Percentiles rank a stretch among this genome's conserved stretches.
Evolutionary conservation across 2,888 invertebrate genomes (phyloP).

Genomic region (Dryocosmus kuriphilus): DNA sequence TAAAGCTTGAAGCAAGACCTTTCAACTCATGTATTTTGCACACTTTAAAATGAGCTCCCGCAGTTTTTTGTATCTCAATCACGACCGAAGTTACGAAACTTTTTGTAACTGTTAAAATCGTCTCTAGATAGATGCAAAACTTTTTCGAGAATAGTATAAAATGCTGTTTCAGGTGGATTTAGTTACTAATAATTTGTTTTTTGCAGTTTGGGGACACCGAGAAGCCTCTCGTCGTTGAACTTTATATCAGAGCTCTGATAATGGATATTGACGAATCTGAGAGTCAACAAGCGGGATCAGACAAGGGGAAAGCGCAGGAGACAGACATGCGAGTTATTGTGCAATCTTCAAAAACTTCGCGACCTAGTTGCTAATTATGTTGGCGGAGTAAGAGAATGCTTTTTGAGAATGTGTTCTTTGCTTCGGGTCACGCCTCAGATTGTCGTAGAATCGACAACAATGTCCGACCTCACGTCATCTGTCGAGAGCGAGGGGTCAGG

Average conservation of each 20-base stretch:
- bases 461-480: slow-evolving; percentile 63
- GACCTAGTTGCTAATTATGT: slow-evolving; percentile 80
- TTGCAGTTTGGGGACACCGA: slow-evolving; percentile 80
- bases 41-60: no score
- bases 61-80: no score
- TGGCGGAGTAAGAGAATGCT: slow-evolving; percentile 84
- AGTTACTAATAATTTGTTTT: neutral
- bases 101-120: no score
- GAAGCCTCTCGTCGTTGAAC: slow-evolving; percentile 84
- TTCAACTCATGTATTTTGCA: no score
- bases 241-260: slow-evolving; percentile 86
- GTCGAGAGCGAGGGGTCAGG: slow-evolving; percentile 56
- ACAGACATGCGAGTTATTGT: slow-evolving; percentile 80
- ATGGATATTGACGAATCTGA: slow-evolving; percentile 88
- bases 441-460: slow-evolving; percentile 38
- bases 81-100: no score
- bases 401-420: slow-evolving; percentile 87
- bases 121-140: neutral
- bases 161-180: no score
- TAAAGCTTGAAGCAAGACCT: no score
- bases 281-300: slow-evolving; percentile 81
- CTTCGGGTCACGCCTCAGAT: slow-evolving; percentile 58
- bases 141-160: neutral
- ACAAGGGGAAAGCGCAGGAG: slow-evolving; percentile 79
- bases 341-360: slow-evolving; percentile 82